Conservation (phyloP, 1,140 invertebrate genomes). For the Asobara japonica region DNA sequence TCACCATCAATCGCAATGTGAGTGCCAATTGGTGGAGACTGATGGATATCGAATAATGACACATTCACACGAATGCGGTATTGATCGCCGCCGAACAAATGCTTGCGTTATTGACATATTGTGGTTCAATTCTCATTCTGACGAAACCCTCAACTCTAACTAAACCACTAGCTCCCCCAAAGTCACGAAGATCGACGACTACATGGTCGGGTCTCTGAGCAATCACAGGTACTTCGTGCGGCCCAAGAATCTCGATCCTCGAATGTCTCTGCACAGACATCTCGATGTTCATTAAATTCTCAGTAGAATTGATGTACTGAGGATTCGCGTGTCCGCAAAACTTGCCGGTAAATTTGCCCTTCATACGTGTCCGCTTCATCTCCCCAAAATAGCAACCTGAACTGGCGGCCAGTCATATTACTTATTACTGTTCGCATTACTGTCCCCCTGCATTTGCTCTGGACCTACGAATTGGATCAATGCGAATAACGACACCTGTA, state of each 20-base stretch:
- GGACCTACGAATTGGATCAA: background rate
- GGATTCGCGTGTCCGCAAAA: background rate
- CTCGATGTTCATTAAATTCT: background rate
- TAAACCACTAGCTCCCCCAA: too few relatives aligned
- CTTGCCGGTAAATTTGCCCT: background rate
- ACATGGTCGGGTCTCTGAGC: too few relatives aligned
- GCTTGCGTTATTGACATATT: too few relatives aligned
- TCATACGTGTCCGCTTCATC: background rate
- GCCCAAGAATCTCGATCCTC: background rate
- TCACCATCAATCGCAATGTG: too few relatives aligned
- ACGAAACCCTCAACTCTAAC: too few relatives aligned
- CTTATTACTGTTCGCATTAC: background rate
- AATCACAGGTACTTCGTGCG: background rate
- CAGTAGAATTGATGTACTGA: background rate
- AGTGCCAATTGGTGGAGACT: too few relatives aligned
- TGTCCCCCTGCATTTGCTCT: background rate
- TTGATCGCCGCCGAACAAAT: too few relatives aligned
- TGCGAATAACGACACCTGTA: too few relatives aligned
- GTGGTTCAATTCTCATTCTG: too few relatives aligned
- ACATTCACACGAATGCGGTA: too few relatives aligned
- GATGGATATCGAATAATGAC: too few relatives aligned
- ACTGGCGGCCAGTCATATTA: background rate
- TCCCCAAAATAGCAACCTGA: background rate
- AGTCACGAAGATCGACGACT: too few relatives aligned
- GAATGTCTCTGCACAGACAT: background rate